These are phyloP conservation scores for Rattus rattus DNA, from an alignment of 2,113 vertebrate genomes.

Conservation along the genomic window DNA sequence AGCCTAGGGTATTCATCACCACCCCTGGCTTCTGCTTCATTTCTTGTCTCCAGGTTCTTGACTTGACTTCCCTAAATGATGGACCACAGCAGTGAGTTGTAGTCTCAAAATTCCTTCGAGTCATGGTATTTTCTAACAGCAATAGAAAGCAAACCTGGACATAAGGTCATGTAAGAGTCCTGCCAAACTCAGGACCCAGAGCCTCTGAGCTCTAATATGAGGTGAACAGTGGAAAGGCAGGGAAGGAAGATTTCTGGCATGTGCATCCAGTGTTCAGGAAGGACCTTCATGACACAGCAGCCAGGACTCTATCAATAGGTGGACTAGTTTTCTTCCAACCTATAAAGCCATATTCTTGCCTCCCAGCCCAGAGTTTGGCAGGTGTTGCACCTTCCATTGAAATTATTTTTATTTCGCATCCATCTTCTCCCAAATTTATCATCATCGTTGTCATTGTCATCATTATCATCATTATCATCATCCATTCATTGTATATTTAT, in stretches of 20 bases:
- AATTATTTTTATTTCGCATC: not conserved
- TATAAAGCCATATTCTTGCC: not conserved
- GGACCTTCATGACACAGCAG: too few relatives aligned
- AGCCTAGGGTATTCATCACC: too few relatives aligned
- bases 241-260: not conserved
- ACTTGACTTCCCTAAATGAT: not conserved
- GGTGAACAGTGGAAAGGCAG: not conserved
- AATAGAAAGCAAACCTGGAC: not conserved
- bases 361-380: rapidly evolving
- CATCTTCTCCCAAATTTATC: not conserved
- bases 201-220: not conserved
- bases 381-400: not conserved
- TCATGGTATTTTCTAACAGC: not conserved
- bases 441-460: too few relatives aligned
- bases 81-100: not conserved
- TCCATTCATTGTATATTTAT: not conserved
- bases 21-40: not conserved
- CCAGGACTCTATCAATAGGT: not conserved
- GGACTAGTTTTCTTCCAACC: not conserved
- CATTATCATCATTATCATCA: not conserved
- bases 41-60: not conserved
- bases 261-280: too few relatives aligned
- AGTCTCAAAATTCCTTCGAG: not conserved
- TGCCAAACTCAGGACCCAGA: too few relatives aligned
- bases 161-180: not conserved